Evolutionary conservation across 92 coral and sea anemone species (phyloP).

Genomic region (Phenganax marumi): DNA sequence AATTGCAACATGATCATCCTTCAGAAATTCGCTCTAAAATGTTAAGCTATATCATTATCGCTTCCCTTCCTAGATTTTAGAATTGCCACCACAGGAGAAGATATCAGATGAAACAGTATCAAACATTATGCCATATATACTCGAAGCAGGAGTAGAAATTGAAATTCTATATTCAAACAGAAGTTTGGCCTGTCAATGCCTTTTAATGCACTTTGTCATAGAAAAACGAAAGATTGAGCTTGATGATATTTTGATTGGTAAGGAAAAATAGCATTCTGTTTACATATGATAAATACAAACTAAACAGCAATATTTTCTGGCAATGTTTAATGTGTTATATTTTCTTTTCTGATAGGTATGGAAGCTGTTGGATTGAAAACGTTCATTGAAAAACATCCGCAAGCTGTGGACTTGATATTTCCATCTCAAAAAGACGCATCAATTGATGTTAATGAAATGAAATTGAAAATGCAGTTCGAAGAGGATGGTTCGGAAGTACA

Average conservation of each 20-base stretch:
- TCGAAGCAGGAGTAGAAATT: slow-evolving; percentile 50
- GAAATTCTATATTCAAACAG: slow-evolving; percentile 38
- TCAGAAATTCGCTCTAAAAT: too few species aligned
- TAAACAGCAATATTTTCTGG: too few species aligned
- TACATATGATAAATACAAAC: too few species aligned
- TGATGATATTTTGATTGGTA: slow-evolving; percentile 59
- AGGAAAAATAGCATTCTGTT: too few species aligned
- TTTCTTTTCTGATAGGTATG: neutral
- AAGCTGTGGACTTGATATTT: neutral
- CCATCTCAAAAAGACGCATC: slow-evolving; percentile 3
- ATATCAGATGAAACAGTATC: slow-evolving; percentile 16
- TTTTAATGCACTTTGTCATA: slow-evolving; percentile 54
- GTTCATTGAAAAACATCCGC: slow-evolving; percentile 9
- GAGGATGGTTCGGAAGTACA: slow-evolving; percentile 4
- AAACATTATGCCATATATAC: slow-evolving; percentile 39
- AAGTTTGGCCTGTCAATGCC: slow-evolving; percentile 39
- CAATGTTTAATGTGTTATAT: too few species aligned
- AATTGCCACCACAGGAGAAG: slow-evolving; percentile 25
- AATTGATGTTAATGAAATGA: slow-evolving; percentile 5
- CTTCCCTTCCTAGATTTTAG: slow-evolving; percentile 41
- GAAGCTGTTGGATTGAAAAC: slow-evolving; percentile 15
- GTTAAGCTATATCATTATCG: neutral
- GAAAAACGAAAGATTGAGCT: slow-evolving; percentile 58
- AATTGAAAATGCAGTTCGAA: neutral
- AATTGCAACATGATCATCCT: too few species aligned